A percentile compares a stretch with the other conserved stretches of the same genome.
Evolutionary conservation across 37 sponge, comb jelly and placozoan genomes (phyloP).

Genomic region (Ephydatia muelleri): DNA sequence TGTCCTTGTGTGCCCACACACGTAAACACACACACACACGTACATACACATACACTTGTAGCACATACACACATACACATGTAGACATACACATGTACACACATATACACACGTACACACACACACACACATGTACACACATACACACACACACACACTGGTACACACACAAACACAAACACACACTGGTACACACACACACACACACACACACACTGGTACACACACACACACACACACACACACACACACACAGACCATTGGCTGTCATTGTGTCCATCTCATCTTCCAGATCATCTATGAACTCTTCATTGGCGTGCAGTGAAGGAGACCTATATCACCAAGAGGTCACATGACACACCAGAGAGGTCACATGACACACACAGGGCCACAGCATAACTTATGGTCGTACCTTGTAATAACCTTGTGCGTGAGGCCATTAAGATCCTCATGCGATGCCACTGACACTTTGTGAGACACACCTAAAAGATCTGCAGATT

Average conservation of each 20-base stretch:
- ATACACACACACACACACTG: slow-evolving; percentile 38
- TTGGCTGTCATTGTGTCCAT: not conserved
- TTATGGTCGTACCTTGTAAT: not conserved
- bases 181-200: not conserved
- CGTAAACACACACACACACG: not conserved
- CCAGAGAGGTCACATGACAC: too few species aligned
- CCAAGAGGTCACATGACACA: not conserved
- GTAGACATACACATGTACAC: too few species aligned
- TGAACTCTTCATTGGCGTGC: not conserved
- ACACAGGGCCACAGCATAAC: too few species aligned
- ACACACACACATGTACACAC: slow-evolving; percentile 30
- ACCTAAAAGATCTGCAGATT: too few species aligned
- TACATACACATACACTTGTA: too few species aligned
- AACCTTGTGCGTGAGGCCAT: not conserved
- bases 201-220: not conserved
- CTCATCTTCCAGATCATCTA: not conserved
- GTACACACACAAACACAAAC: slow-evolving; percentile 4
- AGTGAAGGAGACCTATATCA: not conserved
- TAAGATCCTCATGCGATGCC: not conserved
- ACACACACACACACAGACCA: slow-evolving; percentile 26
- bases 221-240: too few species aligned
- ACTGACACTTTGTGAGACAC: too few species aligned
- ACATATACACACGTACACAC: slow-evolving; percentile 2
- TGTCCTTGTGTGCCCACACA: not conserved
- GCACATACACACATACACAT: too few species aligned